Evolutionary conservation across 2,113 vertebrate genomes (phyloP), one percentile per base, ranked within the genome.

Genomic region (Mellivora capensis): DNA sequence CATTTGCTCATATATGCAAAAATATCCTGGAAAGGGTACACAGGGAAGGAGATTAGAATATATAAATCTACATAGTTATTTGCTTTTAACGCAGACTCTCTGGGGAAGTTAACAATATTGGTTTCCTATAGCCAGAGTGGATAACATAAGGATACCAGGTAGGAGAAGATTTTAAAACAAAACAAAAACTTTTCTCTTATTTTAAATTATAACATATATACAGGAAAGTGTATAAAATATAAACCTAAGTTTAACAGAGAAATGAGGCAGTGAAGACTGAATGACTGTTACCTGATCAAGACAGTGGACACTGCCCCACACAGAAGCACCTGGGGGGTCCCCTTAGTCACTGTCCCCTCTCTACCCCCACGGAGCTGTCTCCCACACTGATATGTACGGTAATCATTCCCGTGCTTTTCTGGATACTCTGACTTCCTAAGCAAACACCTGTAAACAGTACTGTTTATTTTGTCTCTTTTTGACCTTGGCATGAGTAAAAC

Each of bases 341-440:
- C 25, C 18, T 2, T 23, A 37, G 20, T 69, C 64, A n/a, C 74
- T 2, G 0, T 2, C 29, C 10, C 17, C 2, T 6, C 39, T 31
- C 4, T 13, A 1, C 7, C n/a, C 37, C 37, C 4, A 2, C 14
- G 9, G 17, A 10, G 57, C 34, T 2, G 2, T 4, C 15, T 7
- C 0, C n/a, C 20, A 12, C 59, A 7, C 81, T 4, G 17, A 27
- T 7, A 13, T 9, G 4, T 27, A 9, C 0, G 4, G 76, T 0
- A 3, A 27, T 20, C 86, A 20, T 4, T n/a, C 37, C 42, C 52
- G 7, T 81, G 67, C 54, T 64, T 34, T 49, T 39, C 13, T 49
- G 14, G 42, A 42, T 14, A 23, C 27, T 20, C 62, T 71, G 69
- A 67, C 62, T 67, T 62, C 15, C 54, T 74, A 0, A 0, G 42